Conservation (phyloP, 2,888 invertebrate species). For the Spisula subtruncata region DNA sequence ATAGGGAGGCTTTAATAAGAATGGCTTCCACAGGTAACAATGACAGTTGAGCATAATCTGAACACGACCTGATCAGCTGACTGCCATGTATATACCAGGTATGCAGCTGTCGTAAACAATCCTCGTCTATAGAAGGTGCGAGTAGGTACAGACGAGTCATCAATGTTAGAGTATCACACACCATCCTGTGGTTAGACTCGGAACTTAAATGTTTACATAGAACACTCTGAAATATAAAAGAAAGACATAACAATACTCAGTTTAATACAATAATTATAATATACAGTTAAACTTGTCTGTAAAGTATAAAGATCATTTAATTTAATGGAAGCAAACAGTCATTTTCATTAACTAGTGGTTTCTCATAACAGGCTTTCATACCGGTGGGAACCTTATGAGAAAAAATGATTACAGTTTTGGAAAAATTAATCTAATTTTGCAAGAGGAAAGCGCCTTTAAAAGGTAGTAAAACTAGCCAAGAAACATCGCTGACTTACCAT, state of each 20-base stretch:
- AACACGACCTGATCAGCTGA: not conserved
- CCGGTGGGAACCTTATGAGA: too few species aligned
- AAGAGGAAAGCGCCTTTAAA: not conserved
- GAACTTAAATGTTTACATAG: slow-evolving; percentile 34
- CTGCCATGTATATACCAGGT: slow-evolving; percentile 44
- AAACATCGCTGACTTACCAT: not conserved
- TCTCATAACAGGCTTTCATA: too few species aligned
- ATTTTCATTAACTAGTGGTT: too few species aligned
- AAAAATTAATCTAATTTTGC: too few species aligned
- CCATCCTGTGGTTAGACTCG: slow-evolving; percentile 44
- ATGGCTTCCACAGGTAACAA: slow-evolving; percentile 57
- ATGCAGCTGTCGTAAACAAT: slow-evolving; percentile 13
- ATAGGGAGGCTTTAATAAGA: slow-evolving; percentile 9
- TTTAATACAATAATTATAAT: too few species aligned
- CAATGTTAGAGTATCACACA: slow-evolving; percentile 50
- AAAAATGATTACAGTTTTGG: too few species aligned
- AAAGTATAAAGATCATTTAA: too few species aligned
- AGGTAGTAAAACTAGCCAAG: too few species aligned
- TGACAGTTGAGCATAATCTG: slow-evolving; percentile 28
- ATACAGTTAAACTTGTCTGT: too few species aligned
- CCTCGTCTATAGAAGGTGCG: not conserved
- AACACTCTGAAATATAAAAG: slow-evolving; percentile 49
- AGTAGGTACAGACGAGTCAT: slow-evolving; percentile 42
- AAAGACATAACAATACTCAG: too few species aligned
- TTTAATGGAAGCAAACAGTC: too few species aligned